Percentiles rank a stretch among this genome's conserved stretches.
phyloP scores from a whole-genome alignment of 2,888 invertebrate species.

The Tipula helvola region DNA sequence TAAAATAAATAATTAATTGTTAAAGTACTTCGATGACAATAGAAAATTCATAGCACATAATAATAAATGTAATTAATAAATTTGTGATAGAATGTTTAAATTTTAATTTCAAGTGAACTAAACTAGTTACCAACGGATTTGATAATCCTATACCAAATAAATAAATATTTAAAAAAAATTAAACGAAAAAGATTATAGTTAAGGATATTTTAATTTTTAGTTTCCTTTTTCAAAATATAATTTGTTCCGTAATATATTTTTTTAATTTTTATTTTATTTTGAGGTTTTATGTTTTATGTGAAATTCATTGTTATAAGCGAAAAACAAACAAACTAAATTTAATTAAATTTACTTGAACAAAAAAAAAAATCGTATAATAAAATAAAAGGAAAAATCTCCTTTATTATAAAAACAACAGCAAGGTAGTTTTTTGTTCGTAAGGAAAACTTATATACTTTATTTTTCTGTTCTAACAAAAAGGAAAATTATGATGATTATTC shows the following conservation, averaged over 20 bases:
- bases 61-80: background rate
- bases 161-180: background rate
- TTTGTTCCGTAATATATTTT: background rate
- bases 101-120: background rate
- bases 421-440: background rate
- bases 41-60: background rate
- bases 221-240: background rate
- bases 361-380: background rate
- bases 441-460: background rate
- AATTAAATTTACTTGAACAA: constrained; percentile 4
- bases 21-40: background rate
- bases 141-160: background rate
- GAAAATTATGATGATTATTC: background rate
- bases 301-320: background rate
- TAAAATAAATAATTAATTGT: background rate
- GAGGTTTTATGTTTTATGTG: background rate
- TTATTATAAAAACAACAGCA: background rate
- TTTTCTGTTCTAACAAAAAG: background rate
- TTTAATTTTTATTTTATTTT: background rate
- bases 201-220: background rate
- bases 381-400: constrained; percentile 4
- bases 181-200: background rate
- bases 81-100: background rate
- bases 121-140: background rate
- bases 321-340: background rate